phyloP scores from a whole-genome alignment of 2,797 vertebrate species.

The Danio kyathit region DNA sequence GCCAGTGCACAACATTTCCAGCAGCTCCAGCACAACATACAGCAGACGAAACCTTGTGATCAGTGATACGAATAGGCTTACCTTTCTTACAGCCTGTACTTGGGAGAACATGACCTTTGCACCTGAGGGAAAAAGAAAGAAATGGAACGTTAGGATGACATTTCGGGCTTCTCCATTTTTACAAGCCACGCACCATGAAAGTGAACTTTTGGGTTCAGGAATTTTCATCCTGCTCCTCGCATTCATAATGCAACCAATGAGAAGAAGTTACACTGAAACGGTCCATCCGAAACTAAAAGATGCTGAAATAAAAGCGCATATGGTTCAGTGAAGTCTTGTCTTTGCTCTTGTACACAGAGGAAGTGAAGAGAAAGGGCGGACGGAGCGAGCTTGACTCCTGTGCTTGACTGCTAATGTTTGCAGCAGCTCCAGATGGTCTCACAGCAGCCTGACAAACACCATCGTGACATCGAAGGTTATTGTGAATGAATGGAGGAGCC shows the following conservation, averaged over 20 bases:
- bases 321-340: constrained; percentile 21
- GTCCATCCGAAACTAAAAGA: background rate
- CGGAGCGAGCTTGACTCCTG: constrained; percentile 52
- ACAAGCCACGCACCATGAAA: constrained; percentile 42
- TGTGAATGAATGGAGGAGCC: constrained; percentile 50
- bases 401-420: constrained; percentile 55
- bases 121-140: constrained; percentile 43
- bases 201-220: constrained; percentile 45
- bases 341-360: constrained; percentile 15
- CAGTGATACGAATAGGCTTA: constrained; percentile 19
- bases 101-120: constrained; percentile 48
- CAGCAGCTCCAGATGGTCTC: constrained; percentile 61
- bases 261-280: constrained; percentile 9
- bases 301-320: constrained; percentile 23
- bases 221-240: background rate
- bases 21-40: background rate
- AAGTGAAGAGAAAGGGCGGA: constrained; percentile 40
- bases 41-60: background rate
- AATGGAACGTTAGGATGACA: constrained; percentile 18
- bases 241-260: background rate
- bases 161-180: constrained; percentile 28
- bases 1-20: constrained; percentile 34
- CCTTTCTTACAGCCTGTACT: constrained; percentile 39
- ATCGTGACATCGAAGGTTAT: constrained; percentile 59
- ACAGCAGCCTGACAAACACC: constrained; percentile 61